Base-by-base conservation (phyloP, 2,113 vertebrate genomes). In the Pseudorasbora parva region DNA sequence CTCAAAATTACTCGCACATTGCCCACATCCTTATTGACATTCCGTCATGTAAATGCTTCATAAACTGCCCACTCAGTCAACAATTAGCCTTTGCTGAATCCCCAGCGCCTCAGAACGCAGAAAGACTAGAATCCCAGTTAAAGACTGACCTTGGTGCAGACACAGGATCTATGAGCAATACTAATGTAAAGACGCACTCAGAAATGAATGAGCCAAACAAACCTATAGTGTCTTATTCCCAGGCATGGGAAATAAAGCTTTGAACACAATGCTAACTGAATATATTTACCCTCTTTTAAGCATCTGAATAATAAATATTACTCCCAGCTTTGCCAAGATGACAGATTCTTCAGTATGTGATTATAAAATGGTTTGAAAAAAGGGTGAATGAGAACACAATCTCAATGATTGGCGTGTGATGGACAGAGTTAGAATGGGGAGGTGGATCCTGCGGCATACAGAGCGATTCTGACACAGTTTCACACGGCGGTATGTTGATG, bases 11-110 rank as follows among this genome's bases (percentile, higher is more conserved):
- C 83, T 89, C 81, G 89, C 77, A 92, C 88, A 88, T 90, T 88
- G 84, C 86, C 74, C 47, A 81, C 82, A 89, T 72, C 73, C 85
- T 76, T 88, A 82, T 91, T 91, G 86, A 87, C 89, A 90, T 87
- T 90, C 85, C 51, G 86, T 68, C 80, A 78, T 85, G 85, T 60
- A 88, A 89, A 92, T 86, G 87, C 82, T 87, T 91, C 78, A 87
- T 85, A 74, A 90, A 90, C 84, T 90, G 88, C 88, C 87, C 83
- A 88, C 87, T 89, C 84, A 83, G 84, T 89, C 87, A 91, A 90
- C 51, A 37, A 72, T 81, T 69, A 84, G 68, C 80, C 54, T 86
- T 80, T 75, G 51, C 73, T 68, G 83, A 82, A 86, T 81, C 74
- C 84, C 84, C 74, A 87, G 69, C 71, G 88, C 88, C 45, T 75